Evolutionary conservation across 2,888 invertebrate species (phyloP), one percentile per base, ranked within the genome.

Genomic region (Athalia rosae): DNA sequence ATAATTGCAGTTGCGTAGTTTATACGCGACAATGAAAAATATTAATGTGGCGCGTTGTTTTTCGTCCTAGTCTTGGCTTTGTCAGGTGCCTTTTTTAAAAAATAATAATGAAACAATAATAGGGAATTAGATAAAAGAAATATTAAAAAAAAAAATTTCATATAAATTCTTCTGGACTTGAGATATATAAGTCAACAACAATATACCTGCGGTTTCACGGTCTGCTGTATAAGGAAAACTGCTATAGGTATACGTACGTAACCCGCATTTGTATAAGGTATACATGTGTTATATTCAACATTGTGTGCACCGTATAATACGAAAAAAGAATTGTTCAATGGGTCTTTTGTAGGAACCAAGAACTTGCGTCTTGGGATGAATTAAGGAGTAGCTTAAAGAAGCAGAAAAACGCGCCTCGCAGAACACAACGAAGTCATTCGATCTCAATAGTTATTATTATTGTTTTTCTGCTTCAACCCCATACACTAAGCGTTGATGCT

Each of bases 251-350:
- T 48, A 66, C 66, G 9, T 15, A 53, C 50, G 43, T 43, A 15
- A 45, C 13, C 15, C 6, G 41, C 61, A 15, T 61, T 2, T 5
- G 28, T 47, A 28, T 53, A 53, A 4, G 8, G 53, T 67, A 9
- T 66, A 15, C 6, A 15, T 41, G 50, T 28, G 50, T 43, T 28
- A 28, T 28, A 28, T 28, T 71, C 15, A 56, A 41, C 45, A 71
- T 43, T 48, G 67, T 53, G 58, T 71, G 71, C 43, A 56, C 4
- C 50, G 13, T 61, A 15, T 61, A 13, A 2, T 13, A 41, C n/a
- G 45, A 58, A 71, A 8, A 5, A 58, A 71, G 58, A 71, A 71
- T 71, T 45, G 58, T 58, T 56, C 56, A 67, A 67, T 28, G n/a
- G 53, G 53, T 28, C 67, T 71, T 71, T 71, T 71, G 71, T 71